Base-by-base conservation (phyloP, 2,888 invertebrate species). In the Anarsia innoxiella region DNA sequence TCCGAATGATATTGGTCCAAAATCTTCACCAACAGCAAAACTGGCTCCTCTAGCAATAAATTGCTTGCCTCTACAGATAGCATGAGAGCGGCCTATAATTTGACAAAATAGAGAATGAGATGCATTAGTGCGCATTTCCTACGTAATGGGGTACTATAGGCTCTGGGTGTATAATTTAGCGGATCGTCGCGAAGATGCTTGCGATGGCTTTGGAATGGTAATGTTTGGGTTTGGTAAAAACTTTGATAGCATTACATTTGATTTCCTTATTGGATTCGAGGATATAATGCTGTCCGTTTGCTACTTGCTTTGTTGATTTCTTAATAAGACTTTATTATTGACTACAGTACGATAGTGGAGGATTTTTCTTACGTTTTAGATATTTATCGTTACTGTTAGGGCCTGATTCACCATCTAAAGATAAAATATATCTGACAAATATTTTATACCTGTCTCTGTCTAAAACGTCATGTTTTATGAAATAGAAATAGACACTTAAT, bases 21-120 rank as follows among this genome's bases (percentile, higher is more conserved):
- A n/a, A n/a, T n/a, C n/a, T n/a, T n/a, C 19, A 19, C 3, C 19
- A 5, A 19, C 28, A 28, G 9, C 12, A 3, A 28, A 28, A 12
- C 12, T 28, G 12, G 2, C 4, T 8, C 9, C 12, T 3, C 2
- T 12, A 28, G 26, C 19, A 27, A 35, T 19, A n/a, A n/a, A 26
- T 14, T 9, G 9, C 15, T 14, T 10, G 19, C 9, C 28, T 19
- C 35, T 12, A 28, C 16, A 14, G 63, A 64, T 62, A 59, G 61
- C 48, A 57, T 51, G 45, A 53, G 48, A 57, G 66, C 56, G 69
- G 72, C 56, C 71, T 83, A 72, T 83, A 83, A 83, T 84, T 84
- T 84, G 75, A 80, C 75, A 82, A 35, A 82, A 78, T 82, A 79
- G 76, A 79, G 78, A 83, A 82, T 82, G 66, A 78, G 80, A 77